Conservation (phyloP, 2,113 vertebrate species). For the Ellobius talpinus region DNA sequence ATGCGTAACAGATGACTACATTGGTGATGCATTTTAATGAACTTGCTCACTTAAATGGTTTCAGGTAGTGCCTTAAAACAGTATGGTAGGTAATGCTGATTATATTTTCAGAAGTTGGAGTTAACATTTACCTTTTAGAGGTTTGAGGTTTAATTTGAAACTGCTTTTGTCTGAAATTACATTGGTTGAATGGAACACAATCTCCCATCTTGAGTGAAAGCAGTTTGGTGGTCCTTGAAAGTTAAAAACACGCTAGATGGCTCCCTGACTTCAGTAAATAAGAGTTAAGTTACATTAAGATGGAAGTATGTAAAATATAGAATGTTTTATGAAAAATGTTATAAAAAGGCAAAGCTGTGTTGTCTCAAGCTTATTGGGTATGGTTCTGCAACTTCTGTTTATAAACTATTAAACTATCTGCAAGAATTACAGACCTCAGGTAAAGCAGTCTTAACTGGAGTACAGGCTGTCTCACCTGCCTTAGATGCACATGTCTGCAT, state of each 20-base stretch:
- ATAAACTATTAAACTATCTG: neutral
- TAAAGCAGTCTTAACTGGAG: neutral
- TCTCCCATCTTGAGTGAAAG: neutral
- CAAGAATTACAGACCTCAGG: neutral
- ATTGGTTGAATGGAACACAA: too few species aligned
- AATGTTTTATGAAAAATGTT: neutral
- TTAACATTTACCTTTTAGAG: neutral
- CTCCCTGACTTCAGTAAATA: too few species aligned
- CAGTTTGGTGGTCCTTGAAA: too few species aligned
- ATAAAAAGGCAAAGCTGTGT: neutral
- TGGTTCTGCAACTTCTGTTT: neutral
- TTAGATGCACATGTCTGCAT: neutral
- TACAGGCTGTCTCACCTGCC: neutral
- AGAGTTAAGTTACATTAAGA: neutral
- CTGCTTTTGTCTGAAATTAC: neutral
- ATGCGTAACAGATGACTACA: too few species aligned
- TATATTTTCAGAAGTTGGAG: neutral
- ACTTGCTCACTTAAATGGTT: too few species aligned
- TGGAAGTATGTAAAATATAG: neutral
- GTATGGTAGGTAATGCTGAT: neutral
- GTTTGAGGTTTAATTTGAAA: neutral
- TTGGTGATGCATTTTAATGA: too few species aligned
- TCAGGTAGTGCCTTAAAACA: neutral
- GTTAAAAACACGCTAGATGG: too few species aligned
- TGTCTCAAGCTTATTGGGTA: neutral